Percentiles rank a stretch among this genome's conserved stretches.
These are phyloP conservation scores for Noctua janthe DNA, from an alignment of 2,888 invertebrate genomes.

Conservation along the genomic window DNA sequence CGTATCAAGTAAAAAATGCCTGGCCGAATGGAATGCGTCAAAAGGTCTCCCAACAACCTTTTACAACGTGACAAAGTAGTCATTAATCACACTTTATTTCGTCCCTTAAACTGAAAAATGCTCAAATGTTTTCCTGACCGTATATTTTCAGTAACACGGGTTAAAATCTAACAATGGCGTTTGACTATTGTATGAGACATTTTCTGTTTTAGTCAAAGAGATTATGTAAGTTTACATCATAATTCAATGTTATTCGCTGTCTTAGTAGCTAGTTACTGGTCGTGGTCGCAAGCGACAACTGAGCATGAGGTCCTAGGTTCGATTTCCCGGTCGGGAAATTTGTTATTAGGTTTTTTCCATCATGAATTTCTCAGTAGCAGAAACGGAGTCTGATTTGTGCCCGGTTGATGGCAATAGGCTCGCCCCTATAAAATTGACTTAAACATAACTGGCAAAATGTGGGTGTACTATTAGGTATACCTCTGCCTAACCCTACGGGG, in stretches of 20 bases:
- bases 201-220: not conserved
- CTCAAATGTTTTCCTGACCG: constrained; percentile 43
- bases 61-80: constrained; percentile 45
- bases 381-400: too few relatives aligned
- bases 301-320: not conserved
- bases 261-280: not conserved
- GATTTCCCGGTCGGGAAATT: not conserved
- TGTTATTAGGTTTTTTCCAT: not conserved
- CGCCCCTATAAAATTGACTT: too few relatives aligned
- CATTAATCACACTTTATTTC: constrained; percentile 59
- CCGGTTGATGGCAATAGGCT: too few relatives aligned
- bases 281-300: not conserved
- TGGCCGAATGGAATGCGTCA: constrained; percentile 38
- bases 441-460: too few relatives aligned
- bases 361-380: too few relatives aligned
- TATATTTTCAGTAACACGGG: constrained; percentile 40
- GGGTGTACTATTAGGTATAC: too few relatives aligned
- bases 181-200: not conserved
- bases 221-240: not conserved
- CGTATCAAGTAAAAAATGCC: constrained; percentile 26
- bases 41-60: constrained; percentile 35
- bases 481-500: not conserved
- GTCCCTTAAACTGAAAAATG: constrained; percentile 49
- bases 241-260: not conserved
- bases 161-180: constrained; percentile 36